Conservation (phyloP, 2,888 invertebrate genomes). For the Drosophila prostipennis region DNA sequence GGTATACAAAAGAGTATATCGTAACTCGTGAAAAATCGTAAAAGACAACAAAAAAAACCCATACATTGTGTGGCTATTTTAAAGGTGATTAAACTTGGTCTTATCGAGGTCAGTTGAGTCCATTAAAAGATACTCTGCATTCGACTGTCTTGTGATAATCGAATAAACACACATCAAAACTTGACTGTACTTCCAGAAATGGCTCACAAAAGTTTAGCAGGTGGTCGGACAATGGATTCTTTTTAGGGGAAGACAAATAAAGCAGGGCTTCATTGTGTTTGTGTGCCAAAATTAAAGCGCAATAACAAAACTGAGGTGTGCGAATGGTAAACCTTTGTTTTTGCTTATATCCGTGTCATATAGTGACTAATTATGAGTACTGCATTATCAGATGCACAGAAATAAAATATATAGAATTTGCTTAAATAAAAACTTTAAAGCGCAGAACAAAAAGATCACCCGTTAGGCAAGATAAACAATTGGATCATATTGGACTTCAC, state of each 20-base stretch:
- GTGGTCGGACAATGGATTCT: slow-evolving; percentile 27
- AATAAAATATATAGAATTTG: background rate
- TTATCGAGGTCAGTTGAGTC: slow-evolving; percentile 40
- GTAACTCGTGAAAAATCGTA: slow-evolving; percentile 15
- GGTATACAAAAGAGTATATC: slow-evolving; percentile 9
- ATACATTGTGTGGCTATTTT: slow-evolving; percentile 2
- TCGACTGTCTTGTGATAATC: slow-evolving; percentile 12
- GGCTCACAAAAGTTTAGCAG: slow-evolving; percentile 31
- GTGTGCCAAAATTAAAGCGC: slow-evolving; percentile 51
- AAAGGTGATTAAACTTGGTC: slow-evolving; percentile 33
- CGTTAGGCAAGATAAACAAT: background rate
- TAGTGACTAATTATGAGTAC: slow-evolving; percentile 50
- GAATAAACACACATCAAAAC: slow-evolving; percentile 2
- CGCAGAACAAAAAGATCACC: background rate
- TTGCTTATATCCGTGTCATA: slow-evolving; percentile 10
- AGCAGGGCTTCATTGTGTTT: slow-evolving; percentile 13
- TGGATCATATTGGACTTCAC: background rate
- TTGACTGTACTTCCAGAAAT: slow-evolving; percentile 34
- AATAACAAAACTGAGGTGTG: slow-evolving; percentile 41
- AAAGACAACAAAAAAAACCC: slow-evolving; percentile 5
- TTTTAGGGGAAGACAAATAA: slow-evolving; percentile 12
- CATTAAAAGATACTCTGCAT: slow-evolving; percentile 11
- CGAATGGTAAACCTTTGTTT: slow-evolving; percentile 1
- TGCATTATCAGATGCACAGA: slow-evolving; percentile 18
- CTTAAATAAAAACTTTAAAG: background rate